Evolutionary conservation across 2,113 vertebrate species (phyloP).

Genomic region (Clarias macrocephalus): DNA sequence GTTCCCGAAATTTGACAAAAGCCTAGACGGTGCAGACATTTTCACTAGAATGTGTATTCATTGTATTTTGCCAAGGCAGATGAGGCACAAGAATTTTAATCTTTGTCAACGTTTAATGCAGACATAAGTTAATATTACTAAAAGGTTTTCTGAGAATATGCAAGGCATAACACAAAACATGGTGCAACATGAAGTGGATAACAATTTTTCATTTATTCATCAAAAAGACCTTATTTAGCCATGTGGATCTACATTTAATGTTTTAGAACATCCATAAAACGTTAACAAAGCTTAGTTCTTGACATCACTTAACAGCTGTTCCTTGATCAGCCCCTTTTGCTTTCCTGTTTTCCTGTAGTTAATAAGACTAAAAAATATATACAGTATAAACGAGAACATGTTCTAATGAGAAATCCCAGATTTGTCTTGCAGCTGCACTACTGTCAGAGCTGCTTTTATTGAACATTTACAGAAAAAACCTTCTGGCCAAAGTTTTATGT

Average conservation of each 20-base stretch:
- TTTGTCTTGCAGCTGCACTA: not conserved
- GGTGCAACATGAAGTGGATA: not conserved
- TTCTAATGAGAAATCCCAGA: not conserved
- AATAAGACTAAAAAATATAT: not conserved
- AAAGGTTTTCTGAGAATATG: not conserved
- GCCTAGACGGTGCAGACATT: not conserved
- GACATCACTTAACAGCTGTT: not conserved
- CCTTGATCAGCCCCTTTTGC: not conserved
- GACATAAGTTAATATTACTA: not conserved
- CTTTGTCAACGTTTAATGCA: not conserved
- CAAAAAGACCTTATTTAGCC: not conserved
- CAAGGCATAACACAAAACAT: not conserved
- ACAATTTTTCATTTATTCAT: not conserved
- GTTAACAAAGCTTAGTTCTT: not conserved
- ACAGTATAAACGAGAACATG: not conserved
- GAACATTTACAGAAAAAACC: not conserved
- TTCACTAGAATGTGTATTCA: not conserved
- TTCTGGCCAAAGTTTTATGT: not conserved
- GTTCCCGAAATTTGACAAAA: slow-evolving; percentile 9
- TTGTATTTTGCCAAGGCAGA: not conserved
- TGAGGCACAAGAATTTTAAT: not conserved
- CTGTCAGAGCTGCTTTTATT: too few relatives aligned
- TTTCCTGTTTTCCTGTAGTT: not conserved
- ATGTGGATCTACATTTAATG: not conserved
- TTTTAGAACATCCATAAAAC: not conserved